These are phyloP conservation scores for Philhelius pedissequus DNA, from an alignment of 2,888 invertebrate genomes.

Conservation along the genomic window DNA sequence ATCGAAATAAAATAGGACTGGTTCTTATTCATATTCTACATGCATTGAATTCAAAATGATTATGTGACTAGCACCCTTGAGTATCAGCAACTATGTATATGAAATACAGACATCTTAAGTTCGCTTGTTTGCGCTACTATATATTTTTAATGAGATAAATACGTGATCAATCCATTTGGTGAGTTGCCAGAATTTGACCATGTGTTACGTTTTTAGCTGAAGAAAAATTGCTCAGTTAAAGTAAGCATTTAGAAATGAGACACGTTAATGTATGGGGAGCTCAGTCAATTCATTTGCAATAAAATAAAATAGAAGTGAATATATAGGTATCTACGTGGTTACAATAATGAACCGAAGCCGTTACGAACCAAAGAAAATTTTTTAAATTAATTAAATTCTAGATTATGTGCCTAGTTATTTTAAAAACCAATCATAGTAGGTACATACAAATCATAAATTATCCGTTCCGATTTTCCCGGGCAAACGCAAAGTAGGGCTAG, in stretches of 20 bases:
- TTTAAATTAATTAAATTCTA: too few species aligned
- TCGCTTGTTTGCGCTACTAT: slow-evolving; percentile 49
- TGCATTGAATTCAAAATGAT: slow-evolving; percentile 62
- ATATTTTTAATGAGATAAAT: slow-evolving; percentile 66
- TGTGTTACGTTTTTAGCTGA: not conserved
- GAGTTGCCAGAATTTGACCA: slow-evolving; percentile 14
- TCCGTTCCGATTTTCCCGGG: too few species aligned
- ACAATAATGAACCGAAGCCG: not conserved
- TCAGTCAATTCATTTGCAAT: not conserved
- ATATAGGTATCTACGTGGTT: not conserved
- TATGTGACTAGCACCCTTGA: slow-evolving; percentile 7
- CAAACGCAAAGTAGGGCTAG: too few species aligned
- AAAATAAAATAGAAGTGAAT: not conserved
- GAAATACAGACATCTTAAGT: slow-evolving; percentile 33
- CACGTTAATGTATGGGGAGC: not conserved
- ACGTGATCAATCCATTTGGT: slow-evolving; percentile 61
- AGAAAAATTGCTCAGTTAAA: not conserved
- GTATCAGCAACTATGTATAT: not conserved
- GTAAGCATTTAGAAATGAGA: not conserved
- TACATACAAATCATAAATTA: too few species aligned
- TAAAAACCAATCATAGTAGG: too few species aligned
- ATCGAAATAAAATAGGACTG: slow-evolving; percentile 55
- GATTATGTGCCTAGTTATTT: too few species aligned
- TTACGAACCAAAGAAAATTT: too few species aligned
- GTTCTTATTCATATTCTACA: slow-evolving; percentile 63